Evolutionary conservation across 2,888 invertebrate species (phyloP).

Genomic region (Troides aeacus): DNA sequence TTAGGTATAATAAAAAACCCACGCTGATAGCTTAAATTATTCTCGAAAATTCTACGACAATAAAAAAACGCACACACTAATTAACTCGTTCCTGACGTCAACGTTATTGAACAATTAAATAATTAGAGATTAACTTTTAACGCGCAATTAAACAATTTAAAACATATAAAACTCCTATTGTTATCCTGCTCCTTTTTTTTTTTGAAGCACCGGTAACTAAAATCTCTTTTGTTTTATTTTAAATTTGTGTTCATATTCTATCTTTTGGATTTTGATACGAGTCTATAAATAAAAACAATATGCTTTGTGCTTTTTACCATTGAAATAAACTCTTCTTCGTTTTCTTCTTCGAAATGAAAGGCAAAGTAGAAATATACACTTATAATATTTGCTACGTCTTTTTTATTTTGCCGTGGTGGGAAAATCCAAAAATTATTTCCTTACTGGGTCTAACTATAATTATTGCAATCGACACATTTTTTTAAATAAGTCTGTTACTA

Average conservation of each 20-base stretch:
- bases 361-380: no score
- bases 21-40: not conserved
- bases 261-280: not conserved
- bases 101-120: not conserved
- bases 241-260: not conserved
- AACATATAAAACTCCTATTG: not conserved
- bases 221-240: not conserved
- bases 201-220: not conserved
- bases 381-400: no score
- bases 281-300: not conserved
- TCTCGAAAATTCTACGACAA: not conserved
- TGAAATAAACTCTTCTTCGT: no score
- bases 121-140: not conserved
- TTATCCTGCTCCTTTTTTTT: not conserved
- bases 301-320: not conserved
- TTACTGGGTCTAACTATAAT: no score
- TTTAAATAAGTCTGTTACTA: no score
- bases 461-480: no score
- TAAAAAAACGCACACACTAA: not conserved
- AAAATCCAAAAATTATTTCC: no score
- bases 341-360: no score
- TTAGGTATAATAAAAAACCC: not conserved
- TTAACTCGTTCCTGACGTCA: not conserved
- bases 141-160: constrained; percentile 1
- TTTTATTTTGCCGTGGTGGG: no score